A percentile compares a stretch with the other conserved stretches of the same genome.
These are phyloP conservation scores for Cyprinodon brontotheroides DNA, from an alignment of 2,113 vertebrate genomes.

Conservation along the genomic window DNA sequence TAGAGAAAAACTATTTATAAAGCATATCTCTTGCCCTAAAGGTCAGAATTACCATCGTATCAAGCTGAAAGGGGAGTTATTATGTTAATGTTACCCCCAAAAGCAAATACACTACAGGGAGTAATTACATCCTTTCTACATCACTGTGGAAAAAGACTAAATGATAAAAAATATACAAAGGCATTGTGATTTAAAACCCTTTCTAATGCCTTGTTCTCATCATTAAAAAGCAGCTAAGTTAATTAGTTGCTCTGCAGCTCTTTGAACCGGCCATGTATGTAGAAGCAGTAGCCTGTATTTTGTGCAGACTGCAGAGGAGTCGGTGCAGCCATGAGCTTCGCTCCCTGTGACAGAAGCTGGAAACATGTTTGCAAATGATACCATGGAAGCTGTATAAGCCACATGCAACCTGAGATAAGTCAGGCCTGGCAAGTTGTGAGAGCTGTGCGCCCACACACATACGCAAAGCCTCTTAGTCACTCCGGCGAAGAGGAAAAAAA, in stretches of 20 bases:
- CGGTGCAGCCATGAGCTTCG: slow-evolving; percentile 7
- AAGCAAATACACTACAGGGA: slow-evolving; percentile 33
- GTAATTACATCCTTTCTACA: slow-evolving; percentile 47
- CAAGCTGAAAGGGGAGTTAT: slow-evolving; percentile 61
- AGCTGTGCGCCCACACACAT: slow-evolving; percentile 57
- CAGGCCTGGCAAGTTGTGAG: slow-evolving; percentile 53
- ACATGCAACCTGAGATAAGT: slow-evolving; percentile 61
- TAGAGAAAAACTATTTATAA: slow-evolving; percentile 41
- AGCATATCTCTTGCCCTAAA: slow-evolving; percentile 40
- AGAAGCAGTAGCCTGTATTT: too few species aligned
- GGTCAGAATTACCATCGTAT: slow-evolving; percentile 72
- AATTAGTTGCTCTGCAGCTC: slow-evolving; percentile 16
- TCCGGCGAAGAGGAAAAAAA: slow-evolving; percentile 7
- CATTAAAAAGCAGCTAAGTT: slow-evolving; percentile 17
- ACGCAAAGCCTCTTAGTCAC: slow-evolving; percentile 68
- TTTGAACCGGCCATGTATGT: neutral
- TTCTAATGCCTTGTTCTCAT: slow-evolving; percentile 14
- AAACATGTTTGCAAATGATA: slow-evolving; percentile 37
- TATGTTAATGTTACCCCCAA: slow-evolving; percentile 64
- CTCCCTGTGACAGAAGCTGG: slow-evolving; percentile 8
- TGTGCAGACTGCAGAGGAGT: slow-evolving; percentile 7
- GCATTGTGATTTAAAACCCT: slow-evolving; percentile 3
- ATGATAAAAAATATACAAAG: slow-evolving; percentile 7
- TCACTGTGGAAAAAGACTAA: slow-evolving; percentile 6
- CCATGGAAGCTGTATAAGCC: slow-evolving; percentile 41